Conservation (phyloP, 2,113 vertebrate species). For the Cyrtonyx montezumae region DNA sequence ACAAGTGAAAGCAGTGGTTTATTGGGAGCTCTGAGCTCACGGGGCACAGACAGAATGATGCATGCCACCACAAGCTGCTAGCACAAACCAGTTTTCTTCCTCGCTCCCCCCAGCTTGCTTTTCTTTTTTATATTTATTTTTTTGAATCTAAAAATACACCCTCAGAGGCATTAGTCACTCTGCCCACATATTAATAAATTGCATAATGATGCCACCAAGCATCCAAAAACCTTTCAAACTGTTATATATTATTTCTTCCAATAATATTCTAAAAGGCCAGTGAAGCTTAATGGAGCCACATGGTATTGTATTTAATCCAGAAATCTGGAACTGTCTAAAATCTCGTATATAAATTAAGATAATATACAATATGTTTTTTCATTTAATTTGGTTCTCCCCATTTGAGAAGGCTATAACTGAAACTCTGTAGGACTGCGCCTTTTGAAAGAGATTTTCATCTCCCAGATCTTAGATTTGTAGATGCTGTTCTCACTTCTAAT, state of each 20-base stretch:
- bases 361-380: conserved; percentile 68
- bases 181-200: conserved; percentile 74
- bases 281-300: conserved; percentile 66
- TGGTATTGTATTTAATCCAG: conserved; percentile 73
- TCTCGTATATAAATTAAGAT: conserved; percentile 63
- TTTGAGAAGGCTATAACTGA: conserved; percentile 41
- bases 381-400: conserved; percentile 51
- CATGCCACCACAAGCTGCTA: not conserved
- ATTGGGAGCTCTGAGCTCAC: not conserved
- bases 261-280: conserved; percentile 69
- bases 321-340: conserved; percentile 68
- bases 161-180: conserved; percentile 69
- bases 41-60: conserved; percentile 16
- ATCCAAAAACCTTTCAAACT: conserved; percentile 73
- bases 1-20: not conserved
- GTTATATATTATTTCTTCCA: conserved; percentile 70
- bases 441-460: conserved; percentile 40
- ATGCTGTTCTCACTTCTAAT: conserved; percentile 45
- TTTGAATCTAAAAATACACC: conserved; percentile 65
- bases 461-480: conserved; percentile 7
- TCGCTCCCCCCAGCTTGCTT: not conserved
- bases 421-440: not conserved
- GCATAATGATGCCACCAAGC: conserved; percentile 69
- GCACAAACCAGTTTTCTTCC: conserved; percentile 45
- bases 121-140: conserved; percentile 20